These are phyloP conservation scores for Drosophila persimilis DNA, from an alignment of 1,140 invertebrate genomes.

Conservation along the genomic window DNA sequence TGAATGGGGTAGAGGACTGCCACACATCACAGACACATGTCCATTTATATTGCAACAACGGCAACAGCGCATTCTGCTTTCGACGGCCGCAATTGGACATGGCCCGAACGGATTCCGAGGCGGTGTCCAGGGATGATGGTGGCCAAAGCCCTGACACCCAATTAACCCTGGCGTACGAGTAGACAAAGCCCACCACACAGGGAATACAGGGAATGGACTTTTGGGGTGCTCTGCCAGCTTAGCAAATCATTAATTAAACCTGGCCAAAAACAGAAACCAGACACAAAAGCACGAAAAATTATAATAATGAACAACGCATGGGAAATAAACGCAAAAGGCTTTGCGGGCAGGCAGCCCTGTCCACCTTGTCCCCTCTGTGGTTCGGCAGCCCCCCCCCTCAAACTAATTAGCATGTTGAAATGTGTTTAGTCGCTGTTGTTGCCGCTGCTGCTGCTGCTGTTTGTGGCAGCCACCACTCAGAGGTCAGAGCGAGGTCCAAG, in stretches of 20 bases:
- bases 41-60: slow-evolving; percentile 28
- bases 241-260: slow-evolving; percentile 77
- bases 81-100: slow-evolving; percentile 45
- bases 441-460: background rate
- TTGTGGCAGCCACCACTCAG: slow-evolving; percentile 17
- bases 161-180: slow-evolving; percentile 52
- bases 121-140: background rate
- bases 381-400: slow-evolving; percentile 7
- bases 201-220: background rate
- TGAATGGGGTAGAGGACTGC: no score
- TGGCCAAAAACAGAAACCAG: slow-evolving; percentile 54
- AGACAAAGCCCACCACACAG: slow-evolving; percentile 19
- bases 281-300: slow-evolving; percentile 54
- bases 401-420: slow-evolving; percentile 70
- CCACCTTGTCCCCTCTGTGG: background rate
- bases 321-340: slow-evolving; percentile 64
- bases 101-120: slow-evolving; percentile 4
- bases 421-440: slow-evolving; percentile 16
- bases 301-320: slow-evolving; percentile 73
- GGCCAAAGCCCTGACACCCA: slow-evolving; percentile 63
- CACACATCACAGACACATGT: slow-evolving; percentile 18
- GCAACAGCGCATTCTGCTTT: slow-evolving; percentile 32
- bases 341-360: slow-evolving; percentile 17
- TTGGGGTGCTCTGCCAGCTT: slow-evolving; percentile 49
- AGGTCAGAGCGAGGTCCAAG: slow-evolving; percentile 29